phyloP scores from a whole-genome alignment of 2,888 invertebrate species.

The Tryphoninae sp. region DNA sequence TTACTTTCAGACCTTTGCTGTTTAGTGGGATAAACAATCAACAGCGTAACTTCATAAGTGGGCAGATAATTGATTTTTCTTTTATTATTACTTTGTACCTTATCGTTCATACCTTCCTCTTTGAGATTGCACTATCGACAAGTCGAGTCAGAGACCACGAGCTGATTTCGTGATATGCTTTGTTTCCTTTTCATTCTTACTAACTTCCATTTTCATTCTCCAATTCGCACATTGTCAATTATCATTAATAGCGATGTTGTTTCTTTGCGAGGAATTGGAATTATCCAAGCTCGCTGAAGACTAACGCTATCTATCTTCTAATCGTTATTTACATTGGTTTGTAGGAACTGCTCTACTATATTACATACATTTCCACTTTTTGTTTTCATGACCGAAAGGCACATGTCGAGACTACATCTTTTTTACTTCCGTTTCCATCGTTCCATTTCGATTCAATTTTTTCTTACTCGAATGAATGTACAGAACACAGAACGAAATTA shows the following conservation, averaged over 20 bases:
- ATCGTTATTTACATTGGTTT: conserved; percentile 61
- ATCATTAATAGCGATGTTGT: conserved; percentile 38
- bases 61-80: conserved; percentile 31
- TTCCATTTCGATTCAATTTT: conserved; percentile 28
- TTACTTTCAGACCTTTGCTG: neutral
- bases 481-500: conserved; percentile 27
- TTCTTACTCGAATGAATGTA: conserved; percentile 33
- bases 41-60: neutral
- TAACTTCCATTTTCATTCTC: conserved; percentile 13
- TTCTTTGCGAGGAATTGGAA: conserved; percentile 38
- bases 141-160: conserved; percentile 42
- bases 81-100: conserved; percentile 32
- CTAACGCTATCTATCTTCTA: conserved; percentile 65
- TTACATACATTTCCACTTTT: conserved; percentile 55
- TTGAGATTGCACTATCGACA: conserved; percentile 56
- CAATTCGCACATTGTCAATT: conserved; percentile 40
- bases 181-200: conserved; percentile 7
- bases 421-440: conserved; percentile 53
- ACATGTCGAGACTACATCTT: conserved; percentile 72
- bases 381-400: conserved; percentile 74
- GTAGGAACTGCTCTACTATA: conserved; percentile 67
- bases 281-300: conserved; percentile 47
- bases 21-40: conserved; percentile 13
- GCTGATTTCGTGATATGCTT: conserved; percentile 60
- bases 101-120: conserved; percentile 12